Percentiles rank a stretch among this genome's conserved stretches.
These are phyloP conservation scores for Orius insidiosus DNA, from an alignment of 1,140 invertebrate genomes.

Conservation along the genomic window DNA sequence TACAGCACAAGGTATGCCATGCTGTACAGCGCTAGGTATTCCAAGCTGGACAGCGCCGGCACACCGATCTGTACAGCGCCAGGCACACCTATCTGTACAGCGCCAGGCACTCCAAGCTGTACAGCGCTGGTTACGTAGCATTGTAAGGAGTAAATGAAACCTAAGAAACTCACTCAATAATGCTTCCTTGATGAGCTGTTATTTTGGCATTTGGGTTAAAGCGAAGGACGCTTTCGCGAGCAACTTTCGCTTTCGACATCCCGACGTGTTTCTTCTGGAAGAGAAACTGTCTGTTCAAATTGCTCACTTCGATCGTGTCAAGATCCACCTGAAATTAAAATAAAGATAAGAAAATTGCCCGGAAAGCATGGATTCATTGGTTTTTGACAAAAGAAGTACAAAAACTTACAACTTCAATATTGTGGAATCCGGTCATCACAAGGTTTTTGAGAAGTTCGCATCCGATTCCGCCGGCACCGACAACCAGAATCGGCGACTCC, in stretches of 20 bases:
- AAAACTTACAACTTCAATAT: conserved; percentile 82
- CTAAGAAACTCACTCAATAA: conserved; percentile 67
- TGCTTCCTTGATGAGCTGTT: conserved; percentile 78
- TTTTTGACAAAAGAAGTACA: neutral
- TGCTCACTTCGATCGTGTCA: conserved; percentile 99
- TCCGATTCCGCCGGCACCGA: conserved; percentile 97
- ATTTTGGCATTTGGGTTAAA: conserved; percentile 84
- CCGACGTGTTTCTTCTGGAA: conserved; percentile 97
- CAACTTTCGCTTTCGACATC: conserved; percentile 82
- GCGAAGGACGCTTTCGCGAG: conserved; percentile 69
- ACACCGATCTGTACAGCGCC: no score
- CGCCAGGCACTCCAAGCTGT: no score
- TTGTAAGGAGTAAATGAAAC: conserved; percentile 3
- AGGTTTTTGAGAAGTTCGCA: conserved; percentile 98
- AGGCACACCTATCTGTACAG: no score
- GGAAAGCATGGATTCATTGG: neutral
- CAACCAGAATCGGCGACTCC: conserved; percentile 57
- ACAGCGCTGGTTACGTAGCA: conserved; percentile 14
- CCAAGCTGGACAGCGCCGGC: no score
- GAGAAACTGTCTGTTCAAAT: conserved; percentile 94
- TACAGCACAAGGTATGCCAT: no score
- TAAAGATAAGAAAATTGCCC: neutral
- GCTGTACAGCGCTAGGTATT: no score
- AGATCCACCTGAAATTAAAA: conserved; percentile 89
- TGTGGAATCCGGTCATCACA: conserved; percentile 78